Conservation (phyloP, 2,113 vertebrate species). For the Mobula hypostoma region DNA sequence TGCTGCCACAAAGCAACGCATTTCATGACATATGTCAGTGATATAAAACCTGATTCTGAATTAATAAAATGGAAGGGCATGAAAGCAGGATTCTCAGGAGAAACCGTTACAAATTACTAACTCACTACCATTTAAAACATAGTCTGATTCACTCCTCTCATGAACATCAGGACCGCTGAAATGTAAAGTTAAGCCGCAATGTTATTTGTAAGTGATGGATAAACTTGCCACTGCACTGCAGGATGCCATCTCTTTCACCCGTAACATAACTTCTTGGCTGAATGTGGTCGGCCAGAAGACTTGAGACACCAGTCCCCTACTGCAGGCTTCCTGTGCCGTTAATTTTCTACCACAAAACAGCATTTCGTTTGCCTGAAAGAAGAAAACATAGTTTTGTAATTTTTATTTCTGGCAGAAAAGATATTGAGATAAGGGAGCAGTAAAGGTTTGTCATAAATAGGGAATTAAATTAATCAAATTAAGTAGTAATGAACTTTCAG, state of each 20-base stretch:
- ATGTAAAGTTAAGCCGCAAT: neutral
- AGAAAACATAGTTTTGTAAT: slow-evolving; percentile 35
- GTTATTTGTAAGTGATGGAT: neutral
- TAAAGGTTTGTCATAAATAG: no score
- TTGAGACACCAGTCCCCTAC: slow-evolving; percentile 87
- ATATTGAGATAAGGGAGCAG: no score
- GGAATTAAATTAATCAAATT: no score
- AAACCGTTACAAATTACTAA: no score
- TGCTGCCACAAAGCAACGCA: no score
- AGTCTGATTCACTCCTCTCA: neutral
- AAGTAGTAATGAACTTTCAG: no score
- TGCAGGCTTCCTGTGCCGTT: slow-evolving; percentile 91
- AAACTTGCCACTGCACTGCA: slow-evolving; percentile 85
- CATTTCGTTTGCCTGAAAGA: slow-evolving; percentile 89
- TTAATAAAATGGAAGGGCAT: no score
- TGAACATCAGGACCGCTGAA: neutral
- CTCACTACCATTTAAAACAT: neutral
- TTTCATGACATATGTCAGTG: no score
- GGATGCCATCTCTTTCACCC: slow-evolving; percentile 94
- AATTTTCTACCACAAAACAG: slow-evolving; percentile 92
- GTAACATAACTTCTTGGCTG: slow-evolving; percentile 93
- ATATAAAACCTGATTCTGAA: no score
- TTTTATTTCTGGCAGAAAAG: neutral
- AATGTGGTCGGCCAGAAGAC: slow-evolving; percentile 98
- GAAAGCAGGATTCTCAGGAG: no score